These are phyloP conservation scores for Microplitis mediator DNA, from an alignment of 1,140 invertebrate genomes.

Conservation along the genomic window DNA sequence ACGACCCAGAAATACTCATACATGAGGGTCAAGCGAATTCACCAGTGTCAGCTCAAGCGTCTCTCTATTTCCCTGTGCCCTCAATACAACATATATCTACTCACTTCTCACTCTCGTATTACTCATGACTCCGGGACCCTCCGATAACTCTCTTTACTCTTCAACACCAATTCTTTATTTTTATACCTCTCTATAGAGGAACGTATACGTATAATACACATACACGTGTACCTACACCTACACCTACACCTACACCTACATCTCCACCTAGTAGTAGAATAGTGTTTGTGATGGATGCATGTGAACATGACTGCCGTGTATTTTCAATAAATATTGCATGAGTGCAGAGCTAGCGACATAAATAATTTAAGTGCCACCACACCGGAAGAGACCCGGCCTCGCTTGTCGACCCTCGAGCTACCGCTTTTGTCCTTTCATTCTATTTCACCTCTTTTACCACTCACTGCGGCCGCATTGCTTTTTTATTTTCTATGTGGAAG, in stretches of 20 bases:
- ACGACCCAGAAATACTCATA: conserved; percentile 16
- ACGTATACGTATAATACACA: no score
- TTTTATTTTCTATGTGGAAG: no score
- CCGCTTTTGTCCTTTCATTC: background rate
- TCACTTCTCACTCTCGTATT: no score
- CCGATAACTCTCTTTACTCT: no score
- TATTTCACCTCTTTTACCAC: background rate
- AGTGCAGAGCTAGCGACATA: conserved; percentile 39
- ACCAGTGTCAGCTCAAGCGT: conserved; percentile 32
- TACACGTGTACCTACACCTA: no score
- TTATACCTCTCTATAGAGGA: no score
- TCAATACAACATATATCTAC: background rate
- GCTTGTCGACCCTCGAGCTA: background rate
- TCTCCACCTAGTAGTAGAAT: no score
- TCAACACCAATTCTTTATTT: no score
- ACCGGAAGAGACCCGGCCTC: conserved; percentile 29
- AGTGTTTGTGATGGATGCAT: no score
- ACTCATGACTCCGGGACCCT: no score
- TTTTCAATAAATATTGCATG: conserved; percentile 45
- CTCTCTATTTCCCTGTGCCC: conserved; percentile 21
- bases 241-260: no score
- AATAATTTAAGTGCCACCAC: conserved; percentile 39
- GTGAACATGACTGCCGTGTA: conserved; percentile 6
- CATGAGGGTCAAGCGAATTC: conserved; percentile 44
- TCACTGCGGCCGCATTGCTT: background rate